These are phyloP conservation scores for Ramazzottius varieornatus DNA, from an alignment of 2,888 invertebrate genomes.

Conservation along the genomic window DNA sequence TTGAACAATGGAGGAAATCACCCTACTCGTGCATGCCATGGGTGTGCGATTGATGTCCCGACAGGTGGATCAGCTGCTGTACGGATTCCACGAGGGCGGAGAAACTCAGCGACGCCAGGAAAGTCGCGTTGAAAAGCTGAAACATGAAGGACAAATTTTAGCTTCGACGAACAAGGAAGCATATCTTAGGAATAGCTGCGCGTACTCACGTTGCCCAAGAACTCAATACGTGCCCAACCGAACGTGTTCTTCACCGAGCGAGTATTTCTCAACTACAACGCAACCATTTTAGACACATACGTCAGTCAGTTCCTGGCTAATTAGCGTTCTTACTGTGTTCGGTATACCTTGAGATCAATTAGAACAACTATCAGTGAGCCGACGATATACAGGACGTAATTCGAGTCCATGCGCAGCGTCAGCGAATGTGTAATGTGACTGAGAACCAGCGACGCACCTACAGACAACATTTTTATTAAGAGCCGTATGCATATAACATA, in stretches of 20 bases:
- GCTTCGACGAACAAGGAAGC: too few species aligned
- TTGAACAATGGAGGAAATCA: too few species aligned
- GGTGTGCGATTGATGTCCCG: background rate
- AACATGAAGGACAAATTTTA: background rate
- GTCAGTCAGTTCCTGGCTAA: too few species aligned
- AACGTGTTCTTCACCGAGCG: constrained; percentile 1
- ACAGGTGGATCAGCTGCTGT: background rate
- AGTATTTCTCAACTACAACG: background rate
- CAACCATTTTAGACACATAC: background rate
- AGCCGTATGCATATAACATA: too few species aligned
- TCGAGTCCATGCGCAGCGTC: constrained; percentile 3
- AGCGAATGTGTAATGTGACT: background rate
- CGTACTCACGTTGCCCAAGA: background rate
- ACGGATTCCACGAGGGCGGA: background rate
- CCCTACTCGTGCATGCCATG: background rate
- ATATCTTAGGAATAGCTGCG: background rate
- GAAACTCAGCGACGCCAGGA: background rate
- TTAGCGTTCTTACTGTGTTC: too few species aligned
- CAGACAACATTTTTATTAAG: too few species aligned
- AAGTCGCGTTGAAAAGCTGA: background rate
- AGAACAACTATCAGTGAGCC: background rate
- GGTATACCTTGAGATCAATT: background rate
- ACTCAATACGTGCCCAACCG: background rate
- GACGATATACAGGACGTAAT: background rate
- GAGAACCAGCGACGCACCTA: background rate